A percentile compares a stretch with the other conserved stretches of the same genome.
Evolutionary conservation across 1,140 invertebrate species (phyloP).

Genomic region (Lanistes nyassanus): DNA sequence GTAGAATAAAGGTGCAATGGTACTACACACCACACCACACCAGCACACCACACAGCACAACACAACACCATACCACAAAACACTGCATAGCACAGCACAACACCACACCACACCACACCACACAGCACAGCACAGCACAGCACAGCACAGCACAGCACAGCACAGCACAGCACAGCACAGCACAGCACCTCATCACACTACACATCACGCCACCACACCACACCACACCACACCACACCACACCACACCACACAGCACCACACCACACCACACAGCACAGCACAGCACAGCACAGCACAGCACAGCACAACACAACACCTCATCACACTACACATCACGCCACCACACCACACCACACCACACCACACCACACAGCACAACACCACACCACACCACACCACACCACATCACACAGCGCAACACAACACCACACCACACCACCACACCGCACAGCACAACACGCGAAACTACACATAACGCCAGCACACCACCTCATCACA

Average conservation of each 20-base stretch:
- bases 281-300: conserved; percentile 48
- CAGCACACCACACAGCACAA: too few species aligned
- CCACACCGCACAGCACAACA: conserved; percentile 44
- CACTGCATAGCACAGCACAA: conserved; percentile 24
- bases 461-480: too few species aligned
- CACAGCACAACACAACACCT: conserved; percentile 46
- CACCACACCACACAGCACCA: not conserved
- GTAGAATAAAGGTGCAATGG: too few species aligned
- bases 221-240: conserved; percentile 19
- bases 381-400: not conserved
- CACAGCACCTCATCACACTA: too few species aligned
- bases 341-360: not conserved
- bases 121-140: conserved; percentile 42
- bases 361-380: conserved; percentile 23
- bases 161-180: conserved; percentile 47
- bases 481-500: not conserved
- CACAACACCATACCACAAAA: not conserved
- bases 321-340: too few species aligned
- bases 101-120: not conserved
- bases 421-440: conserved; percentile 44
- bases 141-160: conserved; percentile 48
- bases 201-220: conserved; percentile 40
- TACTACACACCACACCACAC: conserved; percentile 43
- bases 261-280: conserved; percentile 30
- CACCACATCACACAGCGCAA: conserved; percentile 38